Evolutionary conservation across 2,113 vertebrate species (phyloP), one percentile per base, ranked within the genome.

Genomic region (Cynoglossus semilaevis): DNA sequence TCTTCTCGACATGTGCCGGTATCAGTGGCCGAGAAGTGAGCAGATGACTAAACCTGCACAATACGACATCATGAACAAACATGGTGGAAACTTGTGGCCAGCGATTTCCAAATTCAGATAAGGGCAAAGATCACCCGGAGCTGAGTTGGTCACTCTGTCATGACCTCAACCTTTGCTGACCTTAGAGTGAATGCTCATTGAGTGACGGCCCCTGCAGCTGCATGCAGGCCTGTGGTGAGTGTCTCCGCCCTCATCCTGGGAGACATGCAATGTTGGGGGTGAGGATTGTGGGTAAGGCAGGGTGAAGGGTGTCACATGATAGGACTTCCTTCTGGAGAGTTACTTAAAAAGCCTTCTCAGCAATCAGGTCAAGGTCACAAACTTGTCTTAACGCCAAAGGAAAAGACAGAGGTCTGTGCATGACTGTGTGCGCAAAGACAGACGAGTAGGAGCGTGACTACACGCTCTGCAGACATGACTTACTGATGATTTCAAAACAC

Each of bases 341-440:
- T 86, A 86, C 86, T 87, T 88, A 85, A 88, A 85, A 85, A 85
- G 85, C 80, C 81, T 83, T 67, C 79, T 87, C 55, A 62, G 80
- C 82, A 86, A 83, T 77, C 80, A 81, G 87, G 86, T 91, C 87
- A 91, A 89, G 86, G 88, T 90, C 86, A 76, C 8, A 69, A 67
- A 52, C 42, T 46, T 15, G 76, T 55, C 61, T 75, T 83, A 80
- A 86, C 81, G 82, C 82, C 74, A 77, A 73, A 70, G 76, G 63
- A 78, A 76, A 78, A 69, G 57, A 70, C 63, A 70, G 40, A 64
- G 51, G 73, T 67, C 47, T 63, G 51, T 60, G 54, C 58, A 64
- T 64, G 69, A 51, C 35, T 34, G 49, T 55, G 63, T 54, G 17
- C 51, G 64, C 46, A 74, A 70, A 72, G 51, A 60, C 51, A 69